Base-by-base conservation (phyloP, 2,113 vertebrate genomes). In the Bos taurus region DNA sequence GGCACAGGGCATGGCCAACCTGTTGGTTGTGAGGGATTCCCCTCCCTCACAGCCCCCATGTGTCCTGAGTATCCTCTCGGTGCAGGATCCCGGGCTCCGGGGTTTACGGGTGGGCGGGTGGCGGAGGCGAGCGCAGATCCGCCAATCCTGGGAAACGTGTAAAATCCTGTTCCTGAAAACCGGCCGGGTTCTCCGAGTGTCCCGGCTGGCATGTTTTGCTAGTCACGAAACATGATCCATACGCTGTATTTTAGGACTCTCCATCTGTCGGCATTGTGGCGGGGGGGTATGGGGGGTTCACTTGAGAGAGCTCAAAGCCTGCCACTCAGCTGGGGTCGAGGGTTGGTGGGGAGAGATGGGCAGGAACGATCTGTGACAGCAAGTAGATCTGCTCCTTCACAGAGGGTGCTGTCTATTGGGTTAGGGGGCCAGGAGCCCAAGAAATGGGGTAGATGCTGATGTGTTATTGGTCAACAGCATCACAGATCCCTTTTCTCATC, bases 161-260 rank as follows among this genome's bases (percentile, higher is more conserved):
- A 97, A 98, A 97, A 98, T 98, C 97, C 97, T 98, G 95, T 98
- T 98, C 95, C 97, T 98, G 95, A 98, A 95, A 97, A 94, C 96
- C 80, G 89, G 59, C 88, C n/a, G 74, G 96, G 92, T 97, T 97
- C 90, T 96, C 97, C 87, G 64, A 92, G 95, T 96, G 90, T 96
- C 98, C 97, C 59, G 96, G 95, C 97, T 98, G 97, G 95, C 92
- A 15, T 96, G 81, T 98, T 97, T 96, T 91, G 96, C 85, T 96
- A 97, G 97, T 98, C 98, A 98, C 94, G 97, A 98, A 98, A 98
- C 97, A 96, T 95, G 97, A 98, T 98, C 97, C 97, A 94, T 95
- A 81, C 77, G 36, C 90, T 98, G 60, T 98, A 98, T 98, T 98
- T 98, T 98, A 97, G 98, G 97, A 96, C 91, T 97, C 96, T 95